Conservation (phyloP, 1,140 invertebrate species). For the Temnothorax curvispinosus region DNA sequence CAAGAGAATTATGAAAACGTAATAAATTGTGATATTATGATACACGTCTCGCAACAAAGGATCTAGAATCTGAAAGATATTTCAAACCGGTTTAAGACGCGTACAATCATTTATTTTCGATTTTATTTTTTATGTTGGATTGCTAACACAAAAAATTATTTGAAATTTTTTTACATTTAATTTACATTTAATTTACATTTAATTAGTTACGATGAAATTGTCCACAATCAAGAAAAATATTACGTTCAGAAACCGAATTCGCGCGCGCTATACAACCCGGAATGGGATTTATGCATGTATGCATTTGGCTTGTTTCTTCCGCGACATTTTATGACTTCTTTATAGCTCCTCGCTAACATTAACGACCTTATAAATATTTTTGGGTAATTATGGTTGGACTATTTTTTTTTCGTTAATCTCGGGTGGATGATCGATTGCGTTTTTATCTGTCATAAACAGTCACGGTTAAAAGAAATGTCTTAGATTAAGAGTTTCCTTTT, state of each 20-base stretch:
- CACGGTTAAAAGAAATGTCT: background rate
- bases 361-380: conserved; percentile 22
- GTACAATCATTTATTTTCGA: background rate
- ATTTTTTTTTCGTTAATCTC: background rate
- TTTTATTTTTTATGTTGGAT: background rate
- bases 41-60: no score
- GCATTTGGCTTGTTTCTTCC: background rate
- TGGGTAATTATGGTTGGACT: background rate
- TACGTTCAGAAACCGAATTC: background rate
- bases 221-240: background rate
- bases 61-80: background rate
- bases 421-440: background rate
- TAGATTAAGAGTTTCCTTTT: background rate
- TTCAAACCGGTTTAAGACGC: background rate
- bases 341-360: conserved; percentile 17
- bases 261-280: background rate
- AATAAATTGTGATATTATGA: background rate
- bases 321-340: conserved; percentile 16
- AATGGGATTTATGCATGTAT: conserved; percentile 5
- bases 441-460: background rate
- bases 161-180: background rate
- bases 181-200: background rate
- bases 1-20: background rate
- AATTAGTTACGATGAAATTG: background rate
- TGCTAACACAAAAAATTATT: background rate